A percentile compares a stretch with the other conserved stretches of the same genome.
phyloP scores from a whole-genome alignment of 2,888 invertebrate genomes.

The Harmothoe impar region DNA sequence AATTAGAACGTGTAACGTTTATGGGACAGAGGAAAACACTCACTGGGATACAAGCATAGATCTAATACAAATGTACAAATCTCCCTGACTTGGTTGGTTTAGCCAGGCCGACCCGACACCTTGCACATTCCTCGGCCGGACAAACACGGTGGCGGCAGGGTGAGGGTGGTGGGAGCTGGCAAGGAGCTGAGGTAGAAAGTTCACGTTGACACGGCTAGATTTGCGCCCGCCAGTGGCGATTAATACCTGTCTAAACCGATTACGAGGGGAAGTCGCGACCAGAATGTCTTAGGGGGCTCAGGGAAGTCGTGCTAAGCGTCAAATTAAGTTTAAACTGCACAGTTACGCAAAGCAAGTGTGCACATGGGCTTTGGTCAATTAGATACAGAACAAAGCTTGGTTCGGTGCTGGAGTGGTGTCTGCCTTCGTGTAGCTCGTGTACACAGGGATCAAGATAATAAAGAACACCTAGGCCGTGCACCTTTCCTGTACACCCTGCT shows the following conservation, averaged over 20 bases:
- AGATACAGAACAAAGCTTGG: slow-evolving; percentile 59
- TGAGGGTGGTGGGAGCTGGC: not conserved
- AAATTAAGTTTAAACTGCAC: slow-evolving; percentile 56
- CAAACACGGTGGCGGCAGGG: not conserved
- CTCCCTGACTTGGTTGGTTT: too few species aligned
- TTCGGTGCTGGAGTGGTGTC: not conserved
- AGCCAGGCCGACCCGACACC: not conserved
- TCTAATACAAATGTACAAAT: too few species aligned
- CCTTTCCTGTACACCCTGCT: not conserved
- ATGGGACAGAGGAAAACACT: too few species aligned
- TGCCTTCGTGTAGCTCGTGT: not conserved
- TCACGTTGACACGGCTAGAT: slow-evolving; percentile 34
- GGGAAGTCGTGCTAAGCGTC: slow-evolving; percentile 53
- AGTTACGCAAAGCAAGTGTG: slow-evolving; percentile 59
- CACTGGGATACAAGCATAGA: too few species aligned
- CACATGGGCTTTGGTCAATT: slow-evolving; percentile 56
- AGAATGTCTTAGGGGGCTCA: slow-evolving; percentile 59
- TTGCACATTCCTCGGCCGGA: not conserved
- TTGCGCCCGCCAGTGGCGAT: slow-evolving; percentile 40
- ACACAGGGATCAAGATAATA: slow-evolving; percentile 49
- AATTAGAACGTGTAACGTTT: too few species aligned
- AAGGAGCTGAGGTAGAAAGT: slow-evolving; percentile 37
- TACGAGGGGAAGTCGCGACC: slow-evolving; percentile 59
- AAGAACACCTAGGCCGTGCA: slow-evolving; percentile 37
- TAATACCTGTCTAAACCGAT: slow-evolving; percentile 59